Base-by-base conservation (phyloP, 2,797 vertebrate species). In the Chiloscyllium punctatum region DNA sequence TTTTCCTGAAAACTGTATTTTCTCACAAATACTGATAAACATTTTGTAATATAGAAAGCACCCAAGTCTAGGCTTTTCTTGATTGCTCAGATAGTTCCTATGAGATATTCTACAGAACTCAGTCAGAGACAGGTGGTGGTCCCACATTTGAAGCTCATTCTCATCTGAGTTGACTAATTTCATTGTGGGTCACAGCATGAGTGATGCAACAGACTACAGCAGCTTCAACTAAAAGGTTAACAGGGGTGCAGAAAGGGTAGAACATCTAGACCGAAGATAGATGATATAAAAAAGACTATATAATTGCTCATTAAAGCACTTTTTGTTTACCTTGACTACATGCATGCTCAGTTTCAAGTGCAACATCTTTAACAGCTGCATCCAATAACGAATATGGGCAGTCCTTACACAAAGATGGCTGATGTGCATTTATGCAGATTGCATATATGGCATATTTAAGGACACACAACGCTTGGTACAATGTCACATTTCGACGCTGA, bases 371-470 rank as follows among this genome's bases (percentile, higher is more conserved):
- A 95, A 97, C 94, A 96, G 90, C 48, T 95, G 33, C 95, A 88
- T 96, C 96, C 66, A 96, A 48, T 84, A 96, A 91, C 95, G 21
- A 16, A 66, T 3, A 96, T 72, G 27, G 74, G 11, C 98, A 98
- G 42, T 98, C 96, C 3, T 95, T 97, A 97, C 98, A 98, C 48
- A 96, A 96, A 3, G 97, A 96, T 96, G 97, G 97, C 96, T 97
- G 97, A 95, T 99, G 98, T n/a, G 97, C 97, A 74, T 98, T 99
- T 21, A 99, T 97, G 96, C 98, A 99, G 95, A 99, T 98, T 51
- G 99, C 99, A 42, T 99, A 99, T 96, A 99, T 96, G 2, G 98
- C 98, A 18, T 99, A 99, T 96, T 99, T 99, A 98, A 99, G 98
- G 96, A 98, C 99, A 95, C 99, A 99, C 97, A 99, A 99, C 0